Base-by-base conservation (phyloP, 2,113 vertebrate species). In the Platichthys flesus region DNA sequence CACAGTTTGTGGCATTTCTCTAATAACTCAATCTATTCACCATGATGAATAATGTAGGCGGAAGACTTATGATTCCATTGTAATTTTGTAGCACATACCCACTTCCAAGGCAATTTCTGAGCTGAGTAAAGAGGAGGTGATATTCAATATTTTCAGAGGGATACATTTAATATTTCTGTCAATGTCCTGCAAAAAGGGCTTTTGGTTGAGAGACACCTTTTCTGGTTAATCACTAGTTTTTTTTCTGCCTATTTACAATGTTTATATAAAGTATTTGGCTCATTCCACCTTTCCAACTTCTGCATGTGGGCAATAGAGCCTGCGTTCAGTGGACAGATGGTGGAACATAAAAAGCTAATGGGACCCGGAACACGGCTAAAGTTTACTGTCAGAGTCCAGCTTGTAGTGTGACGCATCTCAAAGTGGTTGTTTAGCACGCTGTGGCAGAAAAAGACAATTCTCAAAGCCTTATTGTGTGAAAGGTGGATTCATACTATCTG, bases 11-110 rank as follows among this genome's bases (percentile, higher is more conserved):
- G 77, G 79, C 83, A 54, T 85, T 83, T 72, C 78, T 79, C 65
- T 87, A 87, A 89, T 79, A 77, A 87, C 54, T 87, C 31, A 7
- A 31, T 31, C 78, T 84, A 87, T 83, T 55, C 83, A 16, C 66
- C 40, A 67, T 81, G 83, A 90, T 87, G 75, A 90, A 86, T 90
- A 89, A 91, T 87, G 85, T 80, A 83, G 74, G 63, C 5, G 42
- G 65, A 68, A 62, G 67, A 90, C 81, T 80, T 84, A 82, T 76
- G 84, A 89, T 79, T 87, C 71, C 54, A 57, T 52, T 83, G 71
- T 63, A 67, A 67, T 66, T 76, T 59, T 82, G 61, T 60, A 56
- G 60, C 64, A 57, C 12, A 2, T 1, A 56, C 21, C 57, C 0
- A 20, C 51, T 67, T 64, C 71, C 57, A 61, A 66, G 75, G 62